These are phyloP conservation scores for Salmo trutta DNA, from an alignment of 2,797 vertebrate genomes.

Conservation along the genomic window DNA sequence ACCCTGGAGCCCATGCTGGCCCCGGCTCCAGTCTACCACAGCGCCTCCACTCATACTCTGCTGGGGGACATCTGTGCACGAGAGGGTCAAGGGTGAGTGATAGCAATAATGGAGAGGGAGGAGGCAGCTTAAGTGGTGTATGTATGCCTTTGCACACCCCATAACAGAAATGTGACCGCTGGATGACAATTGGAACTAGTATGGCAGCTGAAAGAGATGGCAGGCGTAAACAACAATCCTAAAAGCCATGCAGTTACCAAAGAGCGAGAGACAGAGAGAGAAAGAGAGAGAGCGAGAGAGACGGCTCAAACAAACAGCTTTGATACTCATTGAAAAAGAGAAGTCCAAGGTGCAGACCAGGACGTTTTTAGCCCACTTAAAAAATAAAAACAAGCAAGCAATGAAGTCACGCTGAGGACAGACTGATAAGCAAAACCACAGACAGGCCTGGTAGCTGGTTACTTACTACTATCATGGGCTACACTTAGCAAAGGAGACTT, in stretches of 20 bases:
- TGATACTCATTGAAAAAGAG: constrained; percentile 12
- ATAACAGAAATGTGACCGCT: constrained; percentile 48
- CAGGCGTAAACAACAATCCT: constrained; percentile 46
- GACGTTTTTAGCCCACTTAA: constrained; percentile 56
- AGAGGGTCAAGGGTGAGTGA: constrained; percentile 63
- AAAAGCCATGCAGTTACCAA: constrained; percentile 73
- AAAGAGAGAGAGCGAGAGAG: not conserved
- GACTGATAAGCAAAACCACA: constrained; percentile 42
- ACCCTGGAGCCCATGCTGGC: constrained; percentile 55
- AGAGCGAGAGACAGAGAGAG: not conserved
- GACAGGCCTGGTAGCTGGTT: constrained; percentile 55
- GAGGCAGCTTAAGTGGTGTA: constrained; percentile 27
- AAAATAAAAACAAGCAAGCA: constrained; percentile 53
- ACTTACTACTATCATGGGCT: constrained; percentile 84
- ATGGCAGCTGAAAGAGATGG: constrained; percentile 36
- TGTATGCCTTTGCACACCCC: constrained; percentile 23
- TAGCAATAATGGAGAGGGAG: constrained; percentile 43
- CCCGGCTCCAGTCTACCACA: constrained; percentile 55
- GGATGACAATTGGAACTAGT: constrained; percentile 39
- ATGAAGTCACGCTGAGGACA: constrained; percentile 47
- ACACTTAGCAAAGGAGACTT: constrained; percentile 73
- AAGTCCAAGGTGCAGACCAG: constrained; percentile 28
- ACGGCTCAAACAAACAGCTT: constrained; percentile 35
- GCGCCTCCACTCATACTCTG: constrained; percentile 64
- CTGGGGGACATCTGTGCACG: constrained; percentile 69